These are phyloP conservation scores for Ophthalmolycus amberensis DNA, from an alignment of 2,113 vertebrate genomes.

Conservation along the genomic window DNA sequence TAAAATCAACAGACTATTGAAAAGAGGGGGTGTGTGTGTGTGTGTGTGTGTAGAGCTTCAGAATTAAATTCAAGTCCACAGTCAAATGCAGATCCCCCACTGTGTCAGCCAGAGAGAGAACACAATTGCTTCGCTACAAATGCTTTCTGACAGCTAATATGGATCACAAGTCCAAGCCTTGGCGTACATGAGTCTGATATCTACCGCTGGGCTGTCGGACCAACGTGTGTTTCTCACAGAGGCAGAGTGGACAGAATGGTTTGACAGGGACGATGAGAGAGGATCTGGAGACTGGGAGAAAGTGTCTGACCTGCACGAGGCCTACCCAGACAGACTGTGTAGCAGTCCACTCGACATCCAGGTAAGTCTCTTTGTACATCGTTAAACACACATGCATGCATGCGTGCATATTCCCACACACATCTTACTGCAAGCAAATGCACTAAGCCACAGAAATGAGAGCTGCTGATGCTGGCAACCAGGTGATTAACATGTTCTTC, in stretches of 20 bases:
- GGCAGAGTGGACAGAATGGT: constrained; percentile 96
- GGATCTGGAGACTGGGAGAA: constrained; percentile 93
- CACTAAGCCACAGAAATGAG: not conserved
- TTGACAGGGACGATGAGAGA: constrained; percentile 86
- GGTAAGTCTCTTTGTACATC: constrained; percentile 77
- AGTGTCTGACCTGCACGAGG: constrained; percentile 86
- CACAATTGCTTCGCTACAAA: constrained; percentile 31
- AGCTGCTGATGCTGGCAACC: constrained; percentile 1
- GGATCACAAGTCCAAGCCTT: constrained; percentile 28
- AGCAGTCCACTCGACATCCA: constrained; percentile 92
- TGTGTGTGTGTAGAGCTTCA: not conserved
- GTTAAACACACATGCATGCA: not conserved
- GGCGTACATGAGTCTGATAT: constrained; percentile 33
- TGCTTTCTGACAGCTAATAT: constrained; percentile 33
- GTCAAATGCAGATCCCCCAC: constrained; percentile 10
- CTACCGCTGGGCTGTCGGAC: constrained; percentile 16
- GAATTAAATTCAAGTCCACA: constrained; percentile 22
- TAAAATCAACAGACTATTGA: too few species aligned
- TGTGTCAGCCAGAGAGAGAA: constrained; percentile 25
- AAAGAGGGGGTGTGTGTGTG: too few species aligned
- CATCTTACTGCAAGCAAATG: not conserved
- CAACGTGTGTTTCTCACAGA: constrained; percentile 80
- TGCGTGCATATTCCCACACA: not conserved
- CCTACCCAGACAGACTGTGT: constrained; percentile 89
- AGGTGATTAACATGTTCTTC: not conserved